Evolutionary conservation across 2,888 invertebrate species (phyloP).

Genomic region (Argyra leucocephala): DNA sequence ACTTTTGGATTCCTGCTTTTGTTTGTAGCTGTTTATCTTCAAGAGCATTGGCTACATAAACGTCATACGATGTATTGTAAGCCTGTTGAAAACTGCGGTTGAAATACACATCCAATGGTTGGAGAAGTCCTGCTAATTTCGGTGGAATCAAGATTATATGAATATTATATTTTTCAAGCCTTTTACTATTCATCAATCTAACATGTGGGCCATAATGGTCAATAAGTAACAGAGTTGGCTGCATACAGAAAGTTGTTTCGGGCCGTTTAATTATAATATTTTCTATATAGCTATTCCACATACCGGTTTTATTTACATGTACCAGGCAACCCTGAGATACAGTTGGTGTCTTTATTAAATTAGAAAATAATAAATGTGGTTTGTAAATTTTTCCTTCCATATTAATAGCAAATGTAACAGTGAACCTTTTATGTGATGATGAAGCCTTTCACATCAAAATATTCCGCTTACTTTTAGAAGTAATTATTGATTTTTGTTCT

Average conservation of each 20-base stretch:
- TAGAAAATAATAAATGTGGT: conserved; percentile 12
- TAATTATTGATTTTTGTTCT: conserved; percentile 13
- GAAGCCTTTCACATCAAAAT: conserved; percentile 12
- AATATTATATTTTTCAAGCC: conserved; percentile 12
- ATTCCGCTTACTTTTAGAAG: conserved; percentile 10
- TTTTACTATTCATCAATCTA: conserved; percentile 12
- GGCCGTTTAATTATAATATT: conserved; percentile 11
- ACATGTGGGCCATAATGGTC: conserved; percentile 7
- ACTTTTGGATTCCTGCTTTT: conserved; percentile 13
- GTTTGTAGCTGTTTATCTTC: conserved; percentile 10
- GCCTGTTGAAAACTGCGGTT: conserved; percentile 13
- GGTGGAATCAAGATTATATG: conserved; percentile 12
- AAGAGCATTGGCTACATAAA: conserved; percentile 7
- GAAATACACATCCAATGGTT: conserved; percentile 10
- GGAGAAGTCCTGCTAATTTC: conserved; percentile 11
- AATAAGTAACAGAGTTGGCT: conserved; percentile 11
- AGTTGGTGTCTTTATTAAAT: conserved; percentile 12
- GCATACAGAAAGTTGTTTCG: conserved; percentile 8
- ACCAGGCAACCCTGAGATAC: conserved; percentile 8
- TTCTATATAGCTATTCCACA: conserved; percentile 11
- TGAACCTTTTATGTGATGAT: conserved; percentile 13
- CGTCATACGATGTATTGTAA: conserved; percentile 12
- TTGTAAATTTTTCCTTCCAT: conserved; percentile 12
- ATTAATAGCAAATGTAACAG: conserved; percentile 13
- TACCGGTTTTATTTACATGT: conserved; percentile 7